A percentile compares a stretch with the other conserved stretches of the same genome.
These are phyloP conservation scores for Bufo bufo DNA, from an alignment of 2,113 vertebrate genomes.

Conservation along the genomic window DNA sequence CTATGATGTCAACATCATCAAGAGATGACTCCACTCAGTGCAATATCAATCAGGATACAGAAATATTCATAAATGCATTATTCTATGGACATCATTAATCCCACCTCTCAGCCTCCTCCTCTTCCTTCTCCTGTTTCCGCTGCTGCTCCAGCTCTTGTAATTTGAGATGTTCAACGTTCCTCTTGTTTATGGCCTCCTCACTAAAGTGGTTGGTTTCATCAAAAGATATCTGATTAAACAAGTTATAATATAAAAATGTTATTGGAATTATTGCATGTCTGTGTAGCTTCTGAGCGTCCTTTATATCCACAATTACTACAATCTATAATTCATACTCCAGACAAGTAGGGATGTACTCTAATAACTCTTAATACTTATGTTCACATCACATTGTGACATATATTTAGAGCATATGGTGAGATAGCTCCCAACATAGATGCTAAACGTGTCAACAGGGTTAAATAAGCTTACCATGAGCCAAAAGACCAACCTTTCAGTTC, in stretches of 20 bases:
- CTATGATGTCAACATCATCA: too few relatives aligned
- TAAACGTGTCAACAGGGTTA: too few relatives aligned
- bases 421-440: too few relatives aligned
- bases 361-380: too few relatives aligned
- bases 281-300: too few relatives aligned
- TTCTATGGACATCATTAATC: background rate
- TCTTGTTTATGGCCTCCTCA: conserved; percentile 69
- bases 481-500: too few relatives aligned
- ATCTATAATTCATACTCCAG: too few relatives aligned
- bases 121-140: conserved; percentile 65
- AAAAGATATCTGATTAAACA: conserved; percentile 67
- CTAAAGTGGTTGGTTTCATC: conserved; percentile 73
- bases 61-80: background rate
- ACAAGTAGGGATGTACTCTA: too few relatives aligned
- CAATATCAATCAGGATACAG: background rate
- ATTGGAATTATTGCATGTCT: background rate
- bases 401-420: too few relatives aligned
- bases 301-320: too few relatives aligned
- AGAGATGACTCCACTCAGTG: background rate
- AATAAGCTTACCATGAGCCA: too few relatives aligned
- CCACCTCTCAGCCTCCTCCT: conserved; percentile 72
- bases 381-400: too few relatives aligned
- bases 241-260: background rate
- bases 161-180: conserved; percentile 72
- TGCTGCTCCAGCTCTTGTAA: conserved; percentile 73